Conservation (phyloP, 2,113 vertebrate genomes). For the Psittacara wagleri region DNA sequence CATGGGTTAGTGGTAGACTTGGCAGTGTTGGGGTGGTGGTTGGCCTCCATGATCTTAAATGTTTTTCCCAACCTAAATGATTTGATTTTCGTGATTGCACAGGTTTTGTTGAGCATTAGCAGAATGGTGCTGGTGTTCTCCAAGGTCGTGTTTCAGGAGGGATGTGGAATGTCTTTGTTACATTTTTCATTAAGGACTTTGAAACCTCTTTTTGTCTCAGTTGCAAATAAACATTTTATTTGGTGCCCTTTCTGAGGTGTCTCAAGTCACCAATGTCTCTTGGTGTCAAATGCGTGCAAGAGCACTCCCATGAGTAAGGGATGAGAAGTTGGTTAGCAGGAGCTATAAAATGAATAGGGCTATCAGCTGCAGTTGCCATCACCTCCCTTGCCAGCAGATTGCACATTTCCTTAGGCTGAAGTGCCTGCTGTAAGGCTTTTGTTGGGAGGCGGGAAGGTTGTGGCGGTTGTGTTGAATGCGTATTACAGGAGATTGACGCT, state of each 20-base stretch:
- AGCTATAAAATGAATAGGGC: neutral
- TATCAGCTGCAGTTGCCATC: neutral
- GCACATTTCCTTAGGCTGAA: fast-evolving
- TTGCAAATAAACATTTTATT: neutral
- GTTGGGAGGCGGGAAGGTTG: fast-evolving
- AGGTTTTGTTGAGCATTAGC: neutral
- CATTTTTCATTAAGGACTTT: neutral
- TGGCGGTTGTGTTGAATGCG: fast-evolving
- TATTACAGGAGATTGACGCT: fast-evolving
- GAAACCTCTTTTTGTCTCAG: neutral
- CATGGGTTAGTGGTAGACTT: neutral
- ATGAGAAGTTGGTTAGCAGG: neutral
- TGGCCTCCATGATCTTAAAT: neutral
- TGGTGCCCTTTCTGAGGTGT: neutral
- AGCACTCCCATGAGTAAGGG: neutral
- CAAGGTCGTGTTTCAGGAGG: neutral
- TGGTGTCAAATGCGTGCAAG: neutral
- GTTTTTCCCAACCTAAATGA: neutral
- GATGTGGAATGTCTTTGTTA: neutral
- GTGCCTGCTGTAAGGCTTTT: fast-evolving
- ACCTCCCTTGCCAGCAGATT: neutral
- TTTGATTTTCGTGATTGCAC: neutral
- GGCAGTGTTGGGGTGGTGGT: neutral
- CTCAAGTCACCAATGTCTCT: neutral
- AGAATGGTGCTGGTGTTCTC: neutral